Evolutionary conservation across 2,888 invertebrate genomes (phyloP).

Genomic region (Drosophila neotestacea): DNA sequence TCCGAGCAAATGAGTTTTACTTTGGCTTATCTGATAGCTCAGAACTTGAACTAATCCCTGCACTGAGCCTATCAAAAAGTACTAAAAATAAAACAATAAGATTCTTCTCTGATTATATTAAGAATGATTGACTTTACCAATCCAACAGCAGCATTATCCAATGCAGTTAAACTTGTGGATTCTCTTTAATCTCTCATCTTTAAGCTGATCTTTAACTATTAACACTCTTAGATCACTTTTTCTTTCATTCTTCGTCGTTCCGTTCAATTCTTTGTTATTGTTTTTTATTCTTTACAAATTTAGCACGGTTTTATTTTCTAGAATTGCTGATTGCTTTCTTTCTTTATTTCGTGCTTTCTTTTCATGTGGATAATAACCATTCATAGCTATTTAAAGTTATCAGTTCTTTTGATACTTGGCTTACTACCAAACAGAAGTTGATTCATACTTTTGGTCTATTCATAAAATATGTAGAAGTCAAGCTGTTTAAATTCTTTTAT

Average conservation of each 20-base stretch:
- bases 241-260: slow-evolving; percentile 10
- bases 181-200: background rate
- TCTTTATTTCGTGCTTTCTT: slow-evolving; percentile 2
- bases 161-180: background rate
- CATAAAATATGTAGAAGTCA: background rate
- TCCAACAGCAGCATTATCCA: background rate
- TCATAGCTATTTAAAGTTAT: slow-evolving; percentile 6
- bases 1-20: slow-evolving; percentile 7
- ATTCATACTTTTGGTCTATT: slow-evolving; percentile 12
- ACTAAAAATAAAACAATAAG: background rate
- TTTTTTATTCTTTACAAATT: slow-evolving; percentile 1
- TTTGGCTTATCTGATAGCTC: slow-evolving; percentile 31
- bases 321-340: slow-evolving; percentile 20
- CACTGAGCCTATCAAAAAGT: slow-evolving; percentile 3
- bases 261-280: background rate
- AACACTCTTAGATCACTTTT: slow-evolving; percentile 12
- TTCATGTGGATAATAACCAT: slow-evolving; percentile 12
- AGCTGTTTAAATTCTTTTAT: slow-evolving; percentile 2
- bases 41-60: slow-evolving; percentile 2
- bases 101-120: background rate
- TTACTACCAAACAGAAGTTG: slow-evolving; percentile 19
- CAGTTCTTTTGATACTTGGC: slow-evolving; percentile 1
- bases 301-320: background rate
- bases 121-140: background rate
- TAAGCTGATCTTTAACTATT: background rate